phyloP scores from a whole-genome alignment of 2,888 invertebrate genomes.

The Orthonevra nobilis region DNA sequence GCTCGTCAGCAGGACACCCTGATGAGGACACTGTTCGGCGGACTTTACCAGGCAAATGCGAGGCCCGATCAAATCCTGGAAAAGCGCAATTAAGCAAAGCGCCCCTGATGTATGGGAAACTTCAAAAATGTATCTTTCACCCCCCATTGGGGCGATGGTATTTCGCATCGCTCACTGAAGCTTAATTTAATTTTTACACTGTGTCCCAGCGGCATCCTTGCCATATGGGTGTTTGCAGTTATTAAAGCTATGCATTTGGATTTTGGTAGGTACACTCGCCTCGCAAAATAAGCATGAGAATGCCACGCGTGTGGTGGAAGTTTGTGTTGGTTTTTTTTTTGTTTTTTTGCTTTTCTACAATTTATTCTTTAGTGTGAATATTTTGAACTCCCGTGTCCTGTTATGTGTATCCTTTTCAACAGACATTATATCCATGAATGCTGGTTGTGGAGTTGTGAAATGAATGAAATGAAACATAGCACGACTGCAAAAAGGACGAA shows the following conservation, averaged over 20 bases:
- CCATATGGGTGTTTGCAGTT: conserved; percentile 40
- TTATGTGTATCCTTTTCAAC: conserved; percentile 47
- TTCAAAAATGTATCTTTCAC: conserved; percentile 7
- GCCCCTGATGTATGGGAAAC: conserved; percentile 38
- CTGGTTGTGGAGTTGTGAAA: conserved; percentile 21
- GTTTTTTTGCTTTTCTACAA: conserved; percentile 14
- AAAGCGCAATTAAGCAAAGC: conserved; percentile 69
- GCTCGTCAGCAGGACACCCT: conserved; percentile 40
- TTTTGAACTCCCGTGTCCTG: conserved; percentile 18
- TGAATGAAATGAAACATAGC: conserved; percentile 29
- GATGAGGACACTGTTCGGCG: background rate
- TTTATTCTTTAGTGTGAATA: conserved; percentile 44
- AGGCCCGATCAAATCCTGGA: conserved; percentile 59
- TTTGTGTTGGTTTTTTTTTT: too few species aligned
- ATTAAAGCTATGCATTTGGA: conserved; percentile 46
- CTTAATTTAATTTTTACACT: conserved; percentile 65
- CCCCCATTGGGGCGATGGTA: background rate
- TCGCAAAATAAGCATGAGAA: conserved; percentile 43
- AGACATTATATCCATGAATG: conserved; percentile 46
- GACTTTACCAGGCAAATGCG: background rate
- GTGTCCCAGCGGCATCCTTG: conserved; percentile 40
- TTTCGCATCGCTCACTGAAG: background rate
- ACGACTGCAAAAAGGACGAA: conserved; percentile 34
- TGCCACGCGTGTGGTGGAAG: conserved; percentile 38
- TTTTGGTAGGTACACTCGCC: conserved; percentile 30